A percentile compares a stretch with the other conserved stretches of the same genome.
Conservation (phyloP, 2,797 vertebrate species). For the Acanthurus leucopareius region DNA sequence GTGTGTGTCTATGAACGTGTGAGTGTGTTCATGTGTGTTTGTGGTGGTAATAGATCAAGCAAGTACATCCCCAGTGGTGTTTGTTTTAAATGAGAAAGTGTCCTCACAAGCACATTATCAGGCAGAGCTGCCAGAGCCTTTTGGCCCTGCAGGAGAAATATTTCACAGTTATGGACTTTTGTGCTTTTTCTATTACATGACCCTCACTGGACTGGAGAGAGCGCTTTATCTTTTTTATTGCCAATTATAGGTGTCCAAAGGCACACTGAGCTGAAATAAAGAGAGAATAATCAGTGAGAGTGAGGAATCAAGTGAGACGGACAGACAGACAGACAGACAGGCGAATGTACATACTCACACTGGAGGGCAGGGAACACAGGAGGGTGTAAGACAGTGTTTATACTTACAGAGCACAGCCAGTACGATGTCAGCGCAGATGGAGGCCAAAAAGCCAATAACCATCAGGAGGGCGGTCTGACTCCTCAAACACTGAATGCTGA, state of each 20-base stretch:
- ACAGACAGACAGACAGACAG: slow-evolving; percentile 46
- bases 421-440: slow-evolving; percentile 68
- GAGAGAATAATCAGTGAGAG: slow-evolving; percentile 66
- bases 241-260: slow-evolving; percentile 79
- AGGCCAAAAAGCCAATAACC: slow-evolving; percentile 75
- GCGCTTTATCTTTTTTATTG: slow-evolving; percentile 80
- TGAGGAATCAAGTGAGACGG: slow-evolving; percentile 51
- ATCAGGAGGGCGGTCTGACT: slow-evolving; percentile 66
- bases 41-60: slow-evolving; percentile 56
- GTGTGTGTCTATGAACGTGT: slow-evolving; percentile 4
- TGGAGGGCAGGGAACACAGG: slow-evolving; percentile 27
- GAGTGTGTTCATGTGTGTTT: neutral
- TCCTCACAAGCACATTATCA: slow-evolving; percentile 76
- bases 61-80: slow-evolving; percentile 61
- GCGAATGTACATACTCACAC: slow-evolving; percentile 25
- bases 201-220: slow-evolving; percentile 72
- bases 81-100: slow-evolving; percentile 75
- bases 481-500: slow-evolving; percentile 62
- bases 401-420: slow-evolving; percentile 74
- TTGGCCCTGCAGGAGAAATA: slow-evolving; percentile 74
- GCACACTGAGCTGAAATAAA: slow-evolving; percentile 73
- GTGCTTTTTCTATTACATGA: slow-evolving; percentile 76
- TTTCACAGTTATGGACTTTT: slow-evolving; percentile 84
- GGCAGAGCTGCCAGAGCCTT: slow-evolving; percentile 67
- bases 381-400: slow-evolving; percentile 48